Evolutionary conservation across 2,888 invertebrate species (phyloP), one percentile per base, ranked within the genome.

Genomic region (Agrotis puta): DNA sequence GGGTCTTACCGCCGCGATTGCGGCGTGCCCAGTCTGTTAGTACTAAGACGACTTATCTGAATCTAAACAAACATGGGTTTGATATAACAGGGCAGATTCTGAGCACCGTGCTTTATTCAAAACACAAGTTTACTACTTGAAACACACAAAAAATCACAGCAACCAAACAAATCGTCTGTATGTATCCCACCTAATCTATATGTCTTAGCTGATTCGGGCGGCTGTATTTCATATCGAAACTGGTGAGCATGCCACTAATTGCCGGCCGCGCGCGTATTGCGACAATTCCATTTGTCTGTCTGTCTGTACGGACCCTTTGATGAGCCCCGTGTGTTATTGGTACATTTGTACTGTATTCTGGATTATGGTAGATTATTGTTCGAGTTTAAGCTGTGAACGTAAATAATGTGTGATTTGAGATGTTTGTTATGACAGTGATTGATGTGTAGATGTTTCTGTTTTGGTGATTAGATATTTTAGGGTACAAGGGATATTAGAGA

Each of bases 211-310:
- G 94, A 94, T 93, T 89, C 90, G 88, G 85, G 87, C 85, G 87
- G 90, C 91, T 92, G 94, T 95, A 94, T 94, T 94, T 95, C 95
- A 95, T 94, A 94, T 94, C 91, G 93, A 82, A 90, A 90, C 89
- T 91, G 88, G 88, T 88, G 91, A 89, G 89, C 88, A 85, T 89
- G 90, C 89, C 91, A 92, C 94, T 94, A 94, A 94, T 94, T 94
- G 94, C 91, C 82, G 88, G 88, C 88, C 86, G 86, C 82, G 76
- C 85, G 86, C 67, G 76, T 82, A 85, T 86, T 90, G 92, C 89
- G 91, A 92, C 93, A 92, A 90, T 92, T 91, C 91, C 91, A 92
- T 92, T 92, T 91, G 91, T 90, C 90, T 91, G 89, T 24, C 88
- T 86, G 88, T 85, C 79, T 88, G 89, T 82, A 77, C 82, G 81